Conservation (phyloP, 2,797 vertebrate species). For the Protonibea diacanthus region DNA sequence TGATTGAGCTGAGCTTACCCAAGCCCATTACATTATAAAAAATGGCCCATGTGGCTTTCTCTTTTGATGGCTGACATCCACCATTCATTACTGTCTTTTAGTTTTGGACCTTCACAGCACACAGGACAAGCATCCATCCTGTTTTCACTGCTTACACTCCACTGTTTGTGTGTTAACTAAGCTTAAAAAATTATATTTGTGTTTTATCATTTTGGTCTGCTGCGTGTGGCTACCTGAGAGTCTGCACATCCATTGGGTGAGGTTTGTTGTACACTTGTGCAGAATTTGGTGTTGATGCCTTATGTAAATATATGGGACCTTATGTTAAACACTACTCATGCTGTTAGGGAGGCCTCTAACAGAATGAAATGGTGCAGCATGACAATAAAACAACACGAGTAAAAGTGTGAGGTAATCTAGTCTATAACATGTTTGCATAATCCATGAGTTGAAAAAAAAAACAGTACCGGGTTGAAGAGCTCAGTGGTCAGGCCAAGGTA, state of each 20-base stretch:
- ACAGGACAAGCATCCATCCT: not conserved
- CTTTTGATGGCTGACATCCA: too few species aligned
- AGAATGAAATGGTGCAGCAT: not conserved
- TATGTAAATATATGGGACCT: not conserved
- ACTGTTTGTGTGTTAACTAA: not conserved
- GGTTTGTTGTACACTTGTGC: not conserved
- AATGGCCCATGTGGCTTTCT: too few species aligned
- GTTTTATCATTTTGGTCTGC: too few species aligned
- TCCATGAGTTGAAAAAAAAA: not conserved
- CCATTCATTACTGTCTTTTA: too few species aligned
- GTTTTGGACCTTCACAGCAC: not conserved
- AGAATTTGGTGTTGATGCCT: not conserved
- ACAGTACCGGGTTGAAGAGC: conserved; percentile 91
- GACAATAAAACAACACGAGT: not conserved
- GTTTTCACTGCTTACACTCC: not conserved
- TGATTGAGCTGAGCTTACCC: too few species aligned
- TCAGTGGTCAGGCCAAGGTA: conserved; percentile 97
- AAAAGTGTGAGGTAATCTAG: not conserved
- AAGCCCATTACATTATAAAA: too few species aligned
- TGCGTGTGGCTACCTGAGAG: not conserved
- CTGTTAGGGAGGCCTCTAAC: too few species aligned
- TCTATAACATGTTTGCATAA: not conserved
- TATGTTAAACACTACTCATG: not conserved
- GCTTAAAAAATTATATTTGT: too few species aligned
- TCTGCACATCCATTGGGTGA: not conserved